Conservation (phyloP, 2,888 invertebrate genomes). For the Copidosoma aretas region DNA sequence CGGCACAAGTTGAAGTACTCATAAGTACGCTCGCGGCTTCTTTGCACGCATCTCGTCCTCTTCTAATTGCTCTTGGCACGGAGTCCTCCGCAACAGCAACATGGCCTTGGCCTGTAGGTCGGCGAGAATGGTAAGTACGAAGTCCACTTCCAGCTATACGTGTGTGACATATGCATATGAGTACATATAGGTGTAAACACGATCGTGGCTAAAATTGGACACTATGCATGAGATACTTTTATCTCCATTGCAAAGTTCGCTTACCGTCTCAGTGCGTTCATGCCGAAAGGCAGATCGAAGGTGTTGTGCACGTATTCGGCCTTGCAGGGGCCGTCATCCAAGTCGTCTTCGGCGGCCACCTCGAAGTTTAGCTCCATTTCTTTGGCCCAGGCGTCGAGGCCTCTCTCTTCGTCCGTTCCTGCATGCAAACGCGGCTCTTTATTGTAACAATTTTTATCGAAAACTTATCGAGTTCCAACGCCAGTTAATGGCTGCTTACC, state of each 20-base stretch:
- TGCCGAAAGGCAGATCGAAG: conserved; percentile 77
- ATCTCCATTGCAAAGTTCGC: conserved; percentile 1
- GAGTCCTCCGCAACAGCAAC: conserved; percentile 41
- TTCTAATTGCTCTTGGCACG: conserved; percentile 36
- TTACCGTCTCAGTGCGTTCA: conserved; percentile 70
- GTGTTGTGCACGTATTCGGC: conserved; percentile 65
- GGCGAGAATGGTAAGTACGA: conserved; percentile 75
- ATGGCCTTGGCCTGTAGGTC: conserved; percentile 64
- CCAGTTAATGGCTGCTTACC: conserved; percentile 62
- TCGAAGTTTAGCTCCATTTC: conserved; percentile 68
- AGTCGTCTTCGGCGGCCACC: conserved; percentile 53
- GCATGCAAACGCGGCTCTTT: conserved; percentile 51
- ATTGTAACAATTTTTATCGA: conserved; percentile 7
- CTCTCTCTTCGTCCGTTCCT: conserved; percentile 79
- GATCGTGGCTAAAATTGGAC: not conserved
- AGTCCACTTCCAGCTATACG: conserved; percentile 75
- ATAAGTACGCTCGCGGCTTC: no score
- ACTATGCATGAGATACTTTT: no score
- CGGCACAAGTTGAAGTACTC: no score
- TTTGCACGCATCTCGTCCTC: not conserved
- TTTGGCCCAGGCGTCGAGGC: conserved; percentile 76
- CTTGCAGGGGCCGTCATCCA: conserved; percentile 49
- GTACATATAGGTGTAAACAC: no score
- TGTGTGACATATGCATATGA: conserved; percentile 32
- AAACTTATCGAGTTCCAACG: not conserved